Evolutionary conservation across 2,797 vertebrate species (phyloP), one percentile per base, ranked within the genome.

Genomic region (Morelia viridis): DNA sequence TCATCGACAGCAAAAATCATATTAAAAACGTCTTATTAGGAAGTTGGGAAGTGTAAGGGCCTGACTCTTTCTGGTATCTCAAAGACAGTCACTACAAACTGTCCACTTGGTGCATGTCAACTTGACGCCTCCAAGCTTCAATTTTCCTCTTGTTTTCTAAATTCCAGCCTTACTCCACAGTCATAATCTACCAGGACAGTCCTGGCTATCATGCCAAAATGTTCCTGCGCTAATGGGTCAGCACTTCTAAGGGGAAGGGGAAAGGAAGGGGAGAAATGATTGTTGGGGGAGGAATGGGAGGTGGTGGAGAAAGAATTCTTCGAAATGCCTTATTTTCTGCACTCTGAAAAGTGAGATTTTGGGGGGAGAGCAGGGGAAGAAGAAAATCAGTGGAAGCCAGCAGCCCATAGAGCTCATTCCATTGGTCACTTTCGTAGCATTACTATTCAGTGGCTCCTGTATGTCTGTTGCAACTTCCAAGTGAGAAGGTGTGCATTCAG

Each of bases 311-410:
- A 35, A 92, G 87, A 87, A 90, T 50, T 84, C 84, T 91, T 57
- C 91, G 94, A 95, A 96, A 92, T 94, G 94, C 6, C 0, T 53
- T 53, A 7, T 53, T 2, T 90, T 13, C 90, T 85, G 0, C 0
- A 83, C 41, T 93, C 62, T 91, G 31, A 19, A 0, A 62, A 85
- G 85, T 76, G 86, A 87, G 91, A 87, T 93, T 94, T 87, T 53
- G 93, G 24, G 89, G 19, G 3, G n/a, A 5, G 10, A 24, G 31
- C 0, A 53, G 60, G 62, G 76, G 0, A 61, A 24, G 50, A 31
- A 19, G 24, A 35, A 35, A 0, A 11, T 9, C 58, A 46, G 0
- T 0, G 35, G 92, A 71, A 92, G 93, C 93, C 0, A 0, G 28
- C 91, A 85, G 91, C 1, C 0, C 71, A 84, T 86, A 26, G 85